These are phyloP conservation scores for Phylloscopus trochiloides DNA, from an alignment of 2,113 vertebrate genomes.

Conservation along the genomic window DNA sequence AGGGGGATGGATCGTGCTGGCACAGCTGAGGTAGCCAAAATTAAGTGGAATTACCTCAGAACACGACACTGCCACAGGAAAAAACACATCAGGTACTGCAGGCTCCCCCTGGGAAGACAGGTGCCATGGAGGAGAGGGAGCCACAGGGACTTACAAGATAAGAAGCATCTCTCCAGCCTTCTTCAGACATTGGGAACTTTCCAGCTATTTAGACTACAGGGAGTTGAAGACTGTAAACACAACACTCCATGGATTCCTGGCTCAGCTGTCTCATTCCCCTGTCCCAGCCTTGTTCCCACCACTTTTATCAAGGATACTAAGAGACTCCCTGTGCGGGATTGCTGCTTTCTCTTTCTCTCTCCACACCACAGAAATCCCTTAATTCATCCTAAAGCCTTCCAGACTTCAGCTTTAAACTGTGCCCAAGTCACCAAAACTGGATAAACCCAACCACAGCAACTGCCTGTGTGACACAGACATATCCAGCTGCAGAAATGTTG, in stretches of 20 bases:
- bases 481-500: not conserved
- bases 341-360: fast-evolving
- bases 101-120: not conserved
- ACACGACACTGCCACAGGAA: not conserved
- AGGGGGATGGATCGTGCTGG: fast-evolving
- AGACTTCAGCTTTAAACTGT: not conserved
- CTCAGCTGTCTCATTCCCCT: fast-evolving
- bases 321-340: not conserved
- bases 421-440: not conserved
- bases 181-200: not conserved
- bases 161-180: not conserved
- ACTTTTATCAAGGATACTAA: not conserved
- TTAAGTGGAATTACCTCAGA: not conserved
- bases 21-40: not conserved
- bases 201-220: not conserved
- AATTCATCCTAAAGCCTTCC: not conserved
- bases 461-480: not conserved
- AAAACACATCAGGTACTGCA: not conserved
- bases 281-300: not conserved
- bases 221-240: not conserved
- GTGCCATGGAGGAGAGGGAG: not conserved
- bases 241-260: not conserved
- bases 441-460: not conserved
- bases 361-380: not conserved
- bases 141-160: not conserved